Conservation (phyloP, 2,797 vertebrate genomes). For the Crenichthys baileyi region DNA sequence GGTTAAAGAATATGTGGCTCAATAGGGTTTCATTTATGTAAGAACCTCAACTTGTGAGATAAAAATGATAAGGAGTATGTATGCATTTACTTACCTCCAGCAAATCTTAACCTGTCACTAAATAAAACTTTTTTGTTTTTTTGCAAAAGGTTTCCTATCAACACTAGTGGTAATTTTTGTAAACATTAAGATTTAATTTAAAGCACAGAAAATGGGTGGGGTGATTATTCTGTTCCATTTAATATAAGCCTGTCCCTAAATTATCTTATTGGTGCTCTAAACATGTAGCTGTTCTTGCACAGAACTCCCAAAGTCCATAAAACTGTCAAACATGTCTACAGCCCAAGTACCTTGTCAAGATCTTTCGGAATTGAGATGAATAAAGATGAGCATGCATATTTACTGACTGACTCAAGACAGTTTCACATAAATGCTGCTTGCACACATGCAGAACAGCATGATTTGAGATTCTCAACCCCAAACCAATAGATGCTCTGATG, state of each 20-base stretch:
- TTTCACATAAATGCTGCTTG: conserved; percentile 3
- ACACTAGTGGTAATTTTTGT: neutral
- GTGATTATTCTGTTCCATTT: neutral
- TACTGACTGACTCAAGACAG: neutral
- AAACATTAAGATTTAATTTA: neutral
- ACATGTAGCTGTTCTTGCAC: neutral
- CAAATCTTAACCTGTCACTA: neutral
- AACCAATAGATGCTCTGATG: conserved; percentile 16
- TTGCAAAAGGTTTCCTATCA: neutral
- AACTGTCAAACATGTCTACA: conserved; percentile 12
- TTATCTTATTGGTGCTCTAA: neutral
- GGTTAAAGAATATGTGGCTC: too few relatives aligned
- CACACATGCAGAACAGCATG: neutral
- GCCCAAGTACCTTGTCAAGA: conserved; percentile 3
- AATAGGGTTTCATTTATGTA: too few relatives aligned
- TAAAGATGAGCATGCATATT: neutral
- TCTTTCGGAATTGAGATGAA: conserved; percentile 14
- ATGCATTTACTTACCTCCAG: neutral
- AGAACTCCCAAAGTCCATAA: conserved; percentile 11
- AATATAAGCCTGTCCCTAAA: neutral
- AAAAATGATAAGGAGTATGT: neutral
- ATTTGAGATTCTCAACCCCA: conserved; percentile 12
- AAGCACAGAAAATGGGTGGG: neutral
- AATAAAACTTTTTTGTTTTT: neutral
- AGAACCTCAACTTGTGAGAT: neutral